Conservation (phyloP, 2,888 invertebrate species). For the Heliconius ethilla region DNA sequence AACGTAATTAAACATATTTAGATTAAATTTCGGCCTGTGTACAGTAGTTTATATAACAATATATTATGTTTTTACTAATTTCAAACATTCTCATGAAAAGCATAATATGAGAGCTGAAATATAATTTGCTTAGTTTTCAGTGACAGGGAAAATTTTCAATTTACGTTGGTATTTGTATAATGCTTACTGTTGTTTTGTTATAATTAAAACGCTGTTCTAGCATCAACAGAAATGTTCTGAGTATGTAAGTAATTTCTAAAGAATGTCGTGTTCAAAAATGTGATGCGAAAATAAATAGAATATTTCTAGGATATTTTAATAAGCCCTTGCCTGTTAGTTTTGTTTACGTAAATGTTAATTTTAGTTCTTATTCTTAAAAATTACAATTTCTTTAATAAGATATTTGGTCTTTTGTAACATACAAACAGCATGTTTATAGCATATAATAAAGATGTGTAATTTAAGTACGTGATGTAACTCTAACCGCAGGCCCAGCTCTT, state of each 20-base stretch:
- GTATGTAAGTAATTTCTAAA: slow-evolving; percentile 13
- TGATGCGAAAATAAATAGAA: background rate
- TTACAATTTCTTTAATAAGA: background rate
- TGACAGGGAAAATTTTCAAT: slow-evolving; percentile 47
- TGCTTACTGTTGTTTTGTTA: slow-evolving; percentile 28
- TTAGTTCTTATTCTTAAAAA: background rate
- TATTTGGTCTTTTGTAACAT: too few species aligned
- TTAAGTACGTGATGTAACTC: too few species aligned
- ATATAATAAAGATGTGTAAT: too few species aligned
- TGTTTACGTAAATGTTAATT: background rate
- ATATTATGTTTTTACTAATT: background rate
- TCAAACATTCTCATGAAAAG: slow-evolving; percentile 5
- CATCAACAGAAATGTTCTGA: background rate
- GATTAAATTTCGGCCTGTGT: background rate
- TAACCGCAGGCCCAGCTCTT: too few species aligned
- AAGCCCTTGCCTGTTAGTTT: background rate
- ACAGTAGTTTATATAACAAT: background rate
- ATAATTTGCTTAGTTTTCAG: slow-evolving; percentile 41
- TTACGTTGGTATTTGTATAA: slow-evolving; percentile 45
- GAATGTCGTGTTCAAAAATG: slow-evolving; percentile 7
- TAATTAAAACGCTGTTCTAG: slow-evolving; percentile 29
- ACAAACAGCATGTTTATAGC: too few species aligned
- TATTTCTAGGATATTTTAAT: background rate
- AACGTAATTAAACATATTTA: background rate
- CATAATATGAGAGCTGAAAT: slow-evolving; percentile 30